Evolutionary conservation across 2,888 invertebrate genomes (phyloP).

Genomic region (Noctuana brunneofusca): DNA sequence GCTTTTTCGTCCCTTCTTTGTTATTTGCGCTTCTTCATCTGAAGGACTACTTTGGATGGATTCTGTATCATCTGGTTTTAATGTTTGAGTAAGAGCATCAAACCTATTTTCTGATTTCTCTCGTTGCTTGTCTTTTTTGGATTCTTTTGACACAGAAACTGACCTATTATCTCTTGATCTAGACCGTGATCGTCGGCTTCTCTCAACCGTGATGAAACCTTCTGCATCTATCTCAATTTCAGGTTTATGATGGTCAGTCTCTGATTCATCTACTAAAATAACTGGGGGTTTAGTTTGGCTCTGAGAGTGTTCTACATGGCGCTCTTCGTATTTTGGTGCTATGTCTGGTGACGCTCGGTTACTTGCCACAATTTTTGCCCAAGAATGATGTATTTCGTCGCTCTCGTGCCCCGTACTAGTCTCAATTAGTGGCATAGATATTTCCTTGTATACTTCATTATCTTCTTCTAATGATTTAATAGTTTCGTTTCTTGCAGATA

Average conservation of each 20-base stretch:
- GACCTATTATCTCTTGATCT: slow-evolving; percentile 78
- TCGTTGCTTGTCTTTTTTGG: slow-evolving; percentile 48
- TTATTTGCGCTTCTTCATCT: slow-evolving; percentile 49
- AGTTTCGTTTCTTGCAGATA: background rate
- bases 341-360: slow-evolving; percentile 64
- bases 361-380: slow-evolving; percentile 73
- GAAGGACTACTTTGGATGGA: slow-evolving; percentile 43
- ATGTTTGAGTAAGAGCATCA: slow-evolving; percentile 56
- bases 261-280: slow-evolving; percentile 68
- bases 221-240: slow-evolving; percentile 64
- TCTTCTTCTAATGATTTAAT: slow-evolving; percentile 29
- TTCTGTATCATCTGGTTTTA: slow-evolving; percentile 54
- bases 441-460: slow-evolving; percentile 28
- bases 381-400: slow-evolving; percentile 52
- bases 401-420: slow-evolving; percentile 8
- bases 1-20: slow-evolving; percentile 56
- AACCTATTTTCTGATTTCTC: slow-evolving; percentile 67
- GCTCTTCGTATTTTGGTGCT: slow-evolving; percentile 46
- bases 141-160: slow-evolving; percentile 50
- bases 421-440: slow-evolving; percentile 39
- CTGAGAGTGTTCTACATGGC: slow-evolving; percentile 37
- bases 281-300: slow-evolving; percentile 53
- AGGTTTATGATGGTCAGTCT: slow-evolving; percentile 50
- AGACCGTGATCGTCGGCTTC: slow-evolving; percentile 78
- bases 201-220: slow-evolving; percentile 76